These are phyloP conservation scores for Exocentrus adspersus DNA, from an alignment of 2,888 invertebrate species.

Conservation along the genomic window DNA sequence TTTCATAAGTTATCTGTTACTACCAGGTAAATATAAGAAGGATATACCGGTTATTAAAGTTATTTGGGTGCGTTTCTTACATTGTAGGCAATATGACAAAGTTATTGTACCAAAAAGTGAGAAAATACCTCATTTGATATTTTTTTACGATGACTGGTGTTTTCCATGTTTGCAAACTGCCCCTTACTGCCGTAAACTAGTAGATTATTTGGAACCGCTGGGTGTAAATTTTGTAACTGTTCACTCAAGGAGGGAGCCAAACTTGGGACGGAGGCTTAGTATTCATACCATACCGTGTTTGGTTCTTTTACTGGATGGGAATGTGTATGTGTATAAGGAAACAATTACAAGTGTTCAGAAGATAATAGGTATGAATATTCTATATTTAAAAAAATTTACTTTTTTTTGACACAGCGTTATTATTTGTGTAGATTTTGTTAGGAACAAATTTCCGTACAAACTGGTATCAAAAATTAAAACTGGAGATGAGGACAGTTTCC, in stretches of 20 bases:
- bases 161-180: slow-evolving; percentile 91
- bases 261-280: slow-evolving; percentile 80
- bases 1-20: slow-evolving; percentile 89
- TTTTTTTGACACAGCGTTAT: too few relatives aligned
- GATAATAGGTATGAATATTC: slow-evolving; percentile 82
- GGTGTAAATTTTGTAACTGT: slow-evolving; percentile 86
- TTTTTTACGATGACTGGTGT: slow-evolving; percentile 96
- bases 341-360: slow-evolving; percentile 81
- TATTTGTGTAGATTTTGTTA: slow-evolving; percentile 77
- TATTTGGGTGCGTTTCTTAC: too few relatives aligned
- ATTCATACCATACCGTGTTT: slow-evolving; percentile 85
- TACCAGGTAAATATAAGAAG: slow-evolving; percentile 70
- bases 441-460: slow-evolving; percentile 86
- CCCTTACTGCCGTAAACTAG: slow-evolving; percentile 83
- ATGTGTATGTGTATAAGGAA: slow-evolving; percentile 85
- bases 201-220: slow-evolving; percentile 85
- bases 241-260: slow-evolving; percentile 85
- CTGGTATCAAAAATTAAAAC: slow-evolving; percentile 74
- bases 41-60: too few relatives aligned
- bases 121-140: slow-evolving; percentile 83
- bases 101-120: slow-evolving; percentile 85
- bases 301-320: slow-evolving; percentile 84
- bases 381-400: slow-evolving; percentile 31
- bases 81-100: slow-evolving; percentile 84
- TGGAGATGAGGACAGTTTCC: slow-evolving; percentile 80